Conservation (phyloP, 2,797 vertebrate genomes). For the Muraenolepis orangiensis region DNA sequence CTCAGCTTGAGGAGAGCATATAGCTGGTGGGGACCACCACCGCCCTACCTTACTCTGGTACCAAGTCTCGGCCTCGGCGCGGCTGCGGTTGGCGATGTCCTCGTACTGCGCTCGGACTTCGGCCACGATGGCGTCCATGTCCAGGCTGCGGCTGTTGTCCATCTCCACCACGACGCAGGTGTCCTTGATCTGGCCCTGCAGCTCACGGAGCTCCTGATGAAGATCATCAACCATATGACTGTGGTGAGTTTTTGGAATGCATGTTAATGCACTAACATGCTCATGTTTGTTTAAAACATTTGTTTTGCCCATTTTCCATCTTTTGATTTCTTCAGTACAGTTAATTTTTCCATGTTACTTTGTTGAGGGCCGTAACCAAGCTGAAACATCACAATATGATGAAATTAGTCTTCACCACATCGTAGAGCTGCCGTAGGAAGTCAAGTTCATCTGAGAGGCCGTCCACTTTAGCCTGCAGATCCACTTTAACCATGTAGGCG, state of each 20-base stretch:
- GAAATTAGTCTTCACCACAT: slow-evolving; percentile 64
- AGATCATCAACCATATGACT: background rate
- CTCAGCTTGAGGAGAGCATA: background rate
- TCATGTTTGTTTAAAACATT: too few relatives aligned
- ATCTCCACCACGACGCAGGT: slow-evolving; percentile 81
- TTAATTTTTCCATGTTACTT: background rate
- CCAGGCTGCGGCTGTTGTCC: slow-evolving; percentile 81
- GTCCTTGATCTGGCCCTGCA: slow-evolving; percentile 76
- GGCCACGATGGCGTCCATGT: slow-evolving; percentile 86
- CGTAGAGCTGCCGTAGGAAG: slow-evolving; percentile 81
- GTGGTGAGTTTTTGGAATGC: too few relatives aligned
- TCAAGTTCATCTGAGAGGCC: slow-evolving; percentile 80
- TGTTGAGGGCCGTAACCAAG: background rate
- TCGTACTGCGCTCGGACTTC: slow-evolving; percentile 86
- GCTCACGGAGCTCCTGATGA: slow-evolving; percentile 71
- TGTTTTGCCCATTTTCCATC: background rate
- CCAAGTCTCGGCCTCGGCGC: slow-evolving; percentile 83
- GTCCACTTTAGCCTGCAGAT: slow-evolving; percentile 79
- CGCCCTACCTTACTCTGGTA: slow-evolving; percentile 80
- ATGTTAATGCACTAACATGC: too few relatives aligned
- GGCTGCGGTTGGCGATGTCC: slow-evolving; percentile 82
- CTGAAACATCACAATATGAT: background rate
- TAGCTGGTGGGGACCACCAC: background rate
- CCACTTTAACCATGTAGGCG: slow-evolving; percentile 81
- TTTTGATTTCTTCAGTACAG: background rate